Conservation (phyloP, 2,888 invertebrate genomes). For the Mythimna impura region DNA sequence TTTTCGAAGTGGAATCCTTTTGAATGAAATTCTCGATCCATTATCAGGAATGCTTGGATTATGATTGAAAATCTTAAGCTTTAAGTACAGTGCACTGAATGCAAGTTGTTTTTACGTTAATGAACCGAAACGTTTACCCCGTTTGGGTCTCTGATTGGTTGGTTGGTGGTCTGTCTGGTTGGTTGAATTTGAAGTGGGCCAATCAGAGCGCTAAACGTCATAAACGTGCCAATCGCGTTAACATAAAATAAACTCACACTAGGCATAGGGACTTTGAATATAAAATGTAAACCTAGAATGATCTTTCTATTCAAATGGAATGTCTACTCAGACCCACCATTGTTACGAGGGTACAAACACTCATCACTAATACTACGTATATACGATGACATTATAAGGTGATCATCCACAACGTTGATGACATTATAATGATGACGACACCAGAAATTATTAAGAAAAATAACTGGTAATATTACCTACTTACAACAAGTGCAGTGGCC, state of each 20-base stretch:
- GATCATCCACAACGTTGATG: not conserved
- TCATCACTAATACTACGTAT: conserved; percentile 12
- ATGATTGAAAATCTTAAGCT: not conserved
- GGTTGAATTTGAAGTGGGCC: too few relatives aligned
- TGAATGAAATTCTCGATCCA: not conserved
- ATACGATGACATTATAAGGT: conserved; percentile 1
- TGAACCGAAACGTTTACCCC: too few relatives aligned
- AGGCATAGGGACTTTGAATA: not conserved
- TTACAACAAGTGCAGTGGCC: not conserved
- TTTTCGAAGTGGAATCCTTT: not conserved
- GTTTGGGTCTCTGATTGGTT: too few relatives aligned
- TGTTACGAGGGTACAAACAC: not conserved
- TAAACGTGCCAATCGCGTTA: too few relatives aligned
- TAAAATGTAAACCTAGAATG: not conserved
- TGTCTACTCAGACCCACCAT: not conserved
- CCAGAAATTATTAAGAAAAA: conserved; percentile 8
- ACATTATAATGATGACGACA: conserved; percentile 8
- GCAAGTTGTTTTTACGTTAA: too few relatives aligned
- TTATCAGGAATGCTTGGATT: not conserved
- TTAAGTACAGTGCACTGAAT: not conserved
- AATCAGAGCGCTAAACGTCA: too few relatives aligned
- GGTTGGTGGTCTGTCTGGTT: too few relatives aligned
- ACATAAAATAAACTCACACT: too few relatives aligned
- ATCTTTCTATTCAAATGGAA: conserved; percentile 9
- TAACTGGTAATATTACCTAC: not conserved